Conservation (phyloP, 2,113 vertebrate species). For the Balaeniceps rex region DNA sequence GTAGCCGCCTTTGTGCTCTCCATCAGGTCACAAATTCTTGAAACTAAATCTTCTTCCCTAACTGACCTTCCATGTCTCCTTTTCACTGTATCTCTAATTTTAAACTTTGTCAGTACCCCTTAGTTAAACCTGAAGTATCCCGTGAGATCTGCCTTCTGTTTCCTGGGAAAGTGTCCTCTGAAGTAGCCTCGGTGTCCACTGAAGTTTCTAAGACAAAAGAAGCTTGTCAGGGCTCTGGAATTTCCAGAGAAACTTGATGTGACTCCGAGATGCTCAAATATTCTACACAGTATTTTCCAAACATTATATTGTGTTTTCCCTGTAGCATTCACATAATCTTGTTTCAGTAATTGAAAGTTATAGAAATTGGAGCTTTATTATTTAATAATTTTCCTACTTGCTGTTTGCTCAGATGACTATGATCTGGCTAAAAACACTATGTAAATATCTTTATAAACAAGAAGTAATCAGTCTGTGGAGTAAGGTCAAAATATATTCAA, state of each 20-base stretch:
- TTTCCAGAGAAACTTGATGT: neutral
- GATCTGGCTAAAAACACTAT: neutral
- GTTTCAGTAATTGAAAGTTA: neutral
- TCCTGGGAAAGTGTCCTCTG: neutral
- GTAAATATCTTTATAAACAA: neutral
- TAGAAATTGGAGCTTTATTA: neutral
- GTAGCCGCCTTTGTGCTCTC: neutral
- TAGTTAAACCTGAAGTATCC: neutral
- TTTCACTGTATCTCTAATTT: neutral
- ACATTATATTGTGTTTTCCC: neutral
- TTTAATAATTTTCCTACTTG: neutral
- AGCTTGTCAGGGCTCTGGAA: neutral
- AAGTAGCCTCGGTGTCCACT: neutral
- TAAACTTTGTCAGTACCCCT: neutral
- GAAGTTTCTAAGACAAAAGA: neutral
- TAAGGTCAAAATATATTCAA: neutral
- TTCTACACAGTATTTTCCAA: neutral
- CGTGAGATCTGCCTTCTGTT: neutral
- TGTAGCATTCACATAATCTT: neutral
- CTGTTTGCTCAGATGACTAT: neutral
- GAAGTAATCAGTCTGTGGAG: neutral
- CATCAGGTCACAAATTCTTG: neutral
- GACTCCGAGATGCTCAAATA: neutral
- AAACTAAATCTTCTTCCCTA: neutral
- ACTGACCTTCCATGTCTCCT: neutral